Evolutionary conservation across 2,888 invertebrate genomes (phyloP), one percentile per base, ranked within the genome.

Genomic region (Elmis aenea): DNA sequence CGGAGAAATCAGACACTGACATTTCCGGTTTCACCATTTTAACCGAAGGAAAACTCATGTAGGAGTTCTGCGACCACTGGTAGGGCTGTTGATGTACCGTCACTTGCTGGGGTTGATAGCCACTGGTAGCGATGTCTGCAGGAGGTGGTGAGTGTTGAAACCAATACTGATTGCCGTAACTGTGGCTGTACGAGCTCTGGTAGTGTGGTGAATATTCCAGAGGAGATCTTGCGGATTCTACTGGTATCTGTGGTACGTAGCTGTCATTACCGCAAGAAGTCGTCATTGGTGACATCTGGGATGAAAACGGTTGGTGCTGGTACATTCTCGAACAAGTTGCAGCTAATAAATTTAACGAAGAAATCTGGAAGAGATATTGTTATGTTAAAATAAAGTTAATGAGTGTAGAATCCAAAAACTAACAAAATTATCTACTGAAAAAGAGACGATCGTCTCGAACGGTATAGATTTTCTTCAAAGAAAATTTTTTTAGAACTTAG

Each of bases 71-170:
- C 4, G 72, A 66, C 60, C 74, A 73, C 4, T 57, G 37, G 69
- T 66, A 50, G 69, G 48, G 57, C 72, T 64, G 37, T 71, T 71
- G 44, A 69, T 67, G 22, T 71, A 72, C 59, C 73, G 56, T 48
- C 71, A 70, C 53, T 74, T 77, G 61, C 70, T 73, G 59, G 70
- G 74, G 41, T 44, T 66, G 66, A 49, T 60, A 65, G 3, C 64
- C 64, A 38, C 64, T 61, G 26, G 62, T 59, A 2, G 65, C 61
- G 10, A 64, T 54, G 32, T 66, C 66, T 3, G 62, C 64, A 3
- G 62, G 61, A 3, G 66, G 61, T 5, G 66, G 67, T 5, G 67
- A 67, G 33, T 60, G 62, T 39, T 64, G 66, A 34, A 65, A 67
- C 66, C 66, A 68, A 28, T 64, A 64, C 45, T 64, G 64, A 32